Base-by-base conservation (phyloP, 1,140 invertebrate species). In the Metaphire vulgaris region DNA sequence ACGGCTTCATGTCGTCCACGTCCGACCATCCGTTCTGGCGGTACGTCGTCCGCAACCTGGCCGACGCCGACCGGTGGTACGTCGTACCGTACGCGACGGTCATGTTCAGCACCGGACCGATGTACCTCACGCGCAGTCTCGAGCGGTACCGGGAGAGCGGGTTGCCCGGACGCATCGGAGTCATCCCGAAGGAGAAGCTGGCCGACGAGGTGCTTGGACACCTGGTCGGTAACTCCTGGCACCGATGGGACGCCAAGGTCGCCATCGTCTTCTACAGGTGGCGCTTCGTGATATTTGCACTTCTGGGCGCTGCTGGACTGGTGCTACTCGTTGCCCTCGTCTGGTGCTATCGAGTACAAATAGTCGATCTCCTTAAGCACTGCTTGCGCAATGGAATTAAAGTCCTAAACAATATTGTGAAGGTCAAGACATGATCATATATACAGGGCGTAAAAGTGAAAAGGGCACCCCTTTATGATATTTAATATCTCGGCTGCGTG, bases 91-190 rank as follows among this genome's bases (percentile, higher is more conserved):
- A 75, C 29, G 65, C 74, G 0, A 75, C 74, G 16, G 68, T 75
- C 26, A 75, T 75, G 41, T 75, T 75, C 41, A 33, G 30, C 2
- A 75, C 74, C 12, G 74, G 74, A 14, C 74, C 74, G 33, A 75
- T 75, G 74, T 75, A 68, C 32, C 65, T 75, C 2, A 69, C 74
- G 32, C 65, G 33, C 32, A 1, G 72, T 2, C 28, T 74, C 15
- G 64, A 64, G 2, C 21, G 64, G 21, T 74, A 74, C 33, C 41
- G 41, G 21, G 21, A 12, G 6, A 56, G 41, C 6, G 72, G 1
- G 26, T 28, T n/a, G 28, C 33, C 29, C 33, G 56, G 64, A 15
- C 33, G 64, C 33, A 64, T 74, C 12, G 33, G 64, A 21, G 64
- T 64, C 16, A 56, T 74, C 14, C 56, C 72, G 26, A 41, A 74